A percentile compares a stretch with the other conserved stretches of the same genome.
These are phyloP conservation scores for Anguilla marmorata DNA, from an alignment of 2,797 vertebrate genomes.

Conservation along the genomic window DNA sequence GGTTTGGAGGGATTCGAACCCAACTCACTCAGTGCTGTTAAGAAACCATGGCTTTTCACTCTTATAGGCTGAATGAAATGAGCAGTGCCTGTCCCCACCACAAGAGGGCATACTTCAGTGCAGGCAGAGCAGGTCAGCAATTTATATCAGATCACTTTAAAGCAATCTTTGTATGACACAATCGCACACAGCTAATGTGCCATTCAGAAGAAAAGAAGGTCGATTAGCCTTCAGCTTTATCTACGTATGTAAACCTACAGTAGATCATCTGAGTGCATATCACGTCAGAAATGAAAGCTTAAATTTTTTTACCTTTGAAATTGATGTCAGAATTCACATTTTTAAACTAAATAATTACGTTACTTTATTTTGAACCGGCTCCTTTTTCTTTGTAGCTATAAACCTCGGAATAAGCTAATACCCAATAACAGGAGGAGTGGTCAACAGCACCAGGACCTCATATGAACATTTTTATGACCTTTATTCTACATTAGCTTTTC, in stretches of 20 bases:
- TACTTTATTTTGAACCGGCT: neutral
- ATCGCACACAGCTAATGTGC: neutral
- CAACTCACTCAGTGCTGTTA: neutral
- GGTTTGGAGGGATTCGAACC: neutral
- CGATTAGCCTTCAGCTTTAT: neutral
- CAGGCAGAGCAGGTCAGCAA: neutral
- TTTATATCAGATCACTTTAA: neutral
- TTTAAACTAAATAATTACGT: neutral
- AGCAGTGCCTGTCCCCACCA: constrained; percentile 16
- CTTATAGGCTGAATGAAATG: neutral
- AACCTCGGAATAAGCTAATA: too few species aligned
- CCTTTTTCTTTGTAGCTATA: neutral
- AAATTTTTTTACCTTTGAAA: too few species aligned
- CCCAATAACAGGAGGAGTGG: too few species aligned
- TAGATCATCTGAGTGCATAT: neutral
- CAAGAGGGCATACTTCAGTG: constrained; percentile 22
- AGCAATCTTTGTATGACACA: neutral
- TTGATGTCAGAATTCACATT: too few species aligned
- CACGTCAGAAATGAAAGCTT: neutral
- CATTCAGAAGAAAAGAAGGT: neutral
- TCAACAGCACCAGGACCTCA: too few species aligned
- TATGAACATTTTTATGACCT: too few species aligned
- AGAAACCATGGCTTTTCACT: neutral
- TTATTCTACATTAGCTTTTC: neutral
- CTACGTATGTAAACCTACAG: neutral